These are phyloP conservation scores for Cerastis rubricosa DNA, from an alignment of 2,888 invertebrate species.

Conservation along the genomic window DNA sequence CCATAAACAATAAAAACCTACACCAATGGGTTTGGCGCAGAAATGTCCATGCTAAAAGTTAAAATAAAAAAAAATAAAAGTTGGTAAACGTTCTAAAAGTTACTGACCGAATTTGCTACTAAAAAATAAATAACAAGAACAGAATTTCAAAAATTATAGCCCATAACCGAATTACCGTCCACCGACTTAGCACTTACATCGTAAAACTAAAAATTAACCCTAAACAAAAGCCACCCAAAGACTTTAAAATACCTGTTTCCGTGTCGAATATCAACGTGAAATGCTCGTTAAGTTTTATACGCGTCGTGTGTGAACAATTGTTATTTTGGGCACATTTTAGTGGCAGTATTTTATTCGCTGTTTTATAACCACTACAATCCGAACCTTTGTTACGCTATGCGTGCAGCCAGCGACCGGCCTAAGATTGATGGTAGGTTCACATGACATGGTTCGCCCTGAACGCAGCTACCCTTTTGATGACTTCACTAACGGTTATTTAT, in stretches of 20 bases:
- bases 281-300: slow-evolving; percentile 64
- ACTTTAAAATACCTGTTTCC: slow-evolving; percentile 62
- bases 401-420: slow-evolving; percentile 79
- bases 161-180: slow-evolving; percentile 39
- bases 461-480: slow-evolving; percentile 89
- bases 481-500: slow-evolving; percentile 90
- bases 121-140: slow-evolving; percentile 2
- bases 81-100: too few relatives aligned
- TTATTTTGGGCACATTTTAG: slow-evolving; percentile 66
- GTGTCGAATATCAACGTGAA: slow-evolving; percentile 61
- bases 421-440: slow-evolving; percentile 90
- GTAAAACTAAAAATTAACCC: slow-evolving; percentile 55
- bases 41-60: not conserved
- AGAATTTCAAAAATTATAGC: slow-evolving; percentile 29
- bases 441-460: slow-evolving; percentile 87
- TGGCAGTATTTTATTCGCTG: slow-evolving; percentile 65
- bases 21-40: not conserved
- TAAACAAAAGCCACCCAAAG: slow-evolving; percentile 39
- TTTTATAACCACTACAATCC: slow-evolving; percentile 65
- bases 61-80: too few relatives aligned
- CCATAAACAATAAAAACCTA: not conserved
- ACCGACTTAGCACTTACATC: slow-evolving; percentile 43
- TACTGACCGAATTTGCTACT: not conserved
- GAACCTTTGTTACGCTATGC: slow-evolving; percentile 75
- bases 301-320: slow-evolving; percentile 62